phyloP scores from a whole-genome alignment of 2,888 invertebrate species.

The Gonocerus acuteangulatus region DNA sequence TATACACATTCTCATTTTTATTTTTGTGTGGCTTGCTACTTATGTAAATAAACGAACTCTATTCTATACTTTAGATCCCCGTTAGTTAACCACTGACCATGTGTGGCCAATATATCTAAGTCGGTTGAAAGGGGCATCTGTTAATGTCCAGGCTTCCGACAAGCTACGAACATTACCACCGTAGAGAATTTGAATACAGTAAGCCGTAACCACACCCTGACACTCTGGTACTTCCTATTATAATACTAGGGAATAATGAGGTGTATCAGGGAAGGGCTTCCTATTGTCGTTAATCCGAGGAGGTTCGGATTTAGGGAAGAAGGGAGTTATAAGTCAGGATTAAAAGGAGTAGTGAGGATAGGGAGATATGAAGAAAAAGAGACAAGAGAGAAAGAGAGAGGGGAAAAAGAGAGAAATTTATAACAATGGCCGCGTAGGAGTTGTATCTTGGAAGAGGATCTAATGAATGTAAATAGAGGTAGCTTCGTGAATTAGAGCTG shows the following conservation, averaged over 20 bases:
- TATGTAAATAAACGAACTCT: no score
- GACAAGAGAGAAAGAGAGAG: neutral
- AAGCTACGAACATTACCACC: no score
- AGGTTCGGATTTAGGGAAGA: constrained; percentile 12
- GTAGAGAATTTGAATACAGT: no score
- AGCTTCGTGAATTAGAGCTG: constrained; percentile 2
- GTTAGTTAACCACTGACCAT: no score
- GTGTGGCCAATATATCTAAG: no score
- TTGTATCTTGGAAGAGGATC: constrained; percentile 10
- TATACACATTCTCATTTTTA: no score
- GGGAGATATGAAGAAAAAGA: constrained; percentile 6
- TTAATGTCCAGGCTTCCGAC: no score
- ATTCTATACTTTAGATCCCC: no score
- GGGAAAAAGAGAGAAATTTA: constrained; percentile 5
- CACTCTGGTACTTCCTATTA: neutral
- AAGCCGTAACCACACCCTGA: no score
- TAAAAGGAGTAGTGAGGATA: constrained; percentile 12
- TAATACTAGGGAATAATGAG: neutral
- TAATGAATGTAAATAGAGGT: constrained; percentile 15
- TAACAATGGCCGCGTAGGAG: constrained; percentile 16
- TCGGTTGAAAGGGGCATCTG: no score
- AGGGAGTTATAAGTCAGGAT: constrained; percentile 20
- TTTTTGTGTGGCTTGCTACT: no score
- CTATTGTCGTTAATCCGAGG: constrained; percentile 3
- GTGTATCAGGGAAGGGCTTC: no score